A percentile compares a stretch with the other conserved stretches of the same genome.
These are phyloP conservation scores for Ruditapes philippinarum DNA, from an alignment of 1,140 invertebrate genomes.

Conservation along the genomic window DNA sequence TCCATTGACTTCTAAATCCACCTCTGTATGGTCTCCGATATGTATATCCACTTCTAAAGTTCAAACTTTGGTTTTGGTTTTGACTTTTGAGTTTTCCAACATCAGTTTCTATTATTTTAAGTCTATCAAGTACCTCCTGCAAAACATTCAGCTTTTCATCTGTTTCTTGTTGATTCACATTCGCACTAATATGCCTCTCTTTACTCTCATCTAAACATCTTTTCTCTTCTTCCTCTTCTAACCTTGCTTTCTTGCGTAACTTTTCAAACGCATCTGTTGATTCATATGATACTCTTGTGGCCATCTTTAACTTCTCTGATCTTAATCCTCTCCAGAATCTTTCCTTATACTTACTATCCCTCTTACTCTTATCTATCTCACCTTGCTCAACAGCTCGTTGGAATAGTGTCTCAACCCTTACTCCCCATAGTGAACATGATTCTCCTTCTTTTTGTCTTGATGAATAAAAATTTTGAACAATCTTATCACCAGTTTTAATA, in stretches of 20 bases:
- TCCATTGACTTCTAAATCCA: too few relatives aligned
- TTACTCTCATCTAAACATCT: background rate
- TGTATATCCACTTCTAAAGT: too few relatives aligned
- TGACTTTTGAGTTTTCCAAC: too few relatives aligned
- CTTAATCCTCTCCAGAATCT: too few relatives aligned
- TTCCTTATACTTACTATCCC: slow-evolving; percentile 12
- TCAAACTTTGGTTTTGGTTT: too few relatives aligned
- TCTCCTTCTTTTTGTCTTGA: background rate
- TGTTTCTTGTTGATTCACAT: background rate
- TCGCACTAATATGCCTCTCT: background rate
- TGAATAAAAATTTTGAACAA: slow-evolving; percentile 2
- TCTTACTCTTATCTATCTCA: background rate
- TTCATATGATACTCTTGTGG: slow-evolving; percentile 2
- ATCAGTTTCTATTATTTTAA: too few relatives aligned
- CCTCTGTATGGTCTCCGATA: too few relatives aligned
- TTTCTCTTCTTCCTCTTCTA: slow-evolving; percentile 17
- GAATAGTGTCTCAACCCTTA: background rate
- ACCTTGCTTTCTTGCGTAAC: background rate
- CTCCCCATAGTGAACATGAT: background rate
- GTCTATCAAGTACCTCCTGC: too few relatives aligned
- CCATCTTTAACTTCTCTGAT: too few relatives aligned
- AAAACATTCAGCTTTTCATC: too few relatives aligned
- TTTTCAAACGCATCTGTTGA: background rate
- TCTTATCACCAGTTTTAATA: too few relatives aligned
- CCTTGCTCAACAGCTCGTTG: background rate